These are phyloP conservation scores for Tricholauxania praeusta DNA, from an alignment of 2,888 invertebrate genomes.

Conservation along the genomic window DNA sequence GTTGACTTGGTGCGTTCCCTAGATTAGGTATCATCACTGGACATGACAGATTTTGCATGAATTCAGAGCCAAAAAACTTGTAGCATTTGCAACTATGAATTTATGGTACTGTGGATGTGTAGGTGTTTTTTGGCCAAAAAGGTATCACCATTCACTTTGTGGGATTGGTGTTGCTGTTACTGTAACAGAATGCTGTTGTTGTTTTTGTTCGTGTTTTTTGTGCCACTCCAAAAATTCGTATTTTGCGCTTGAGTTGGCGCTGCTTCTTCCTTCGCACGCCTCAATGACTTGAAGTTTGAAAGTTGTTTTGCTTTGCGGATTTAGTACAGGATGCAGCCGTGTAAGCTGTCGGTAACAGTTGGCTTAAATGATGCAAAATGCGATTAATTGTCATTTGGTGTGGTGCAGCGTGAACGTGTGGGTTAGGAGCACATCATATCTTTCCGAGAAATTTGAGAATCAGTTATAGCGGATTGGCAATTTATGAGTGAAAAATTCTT, in stretches of 20 bases:
- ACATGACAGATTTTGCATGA: conserved; percentile 18
- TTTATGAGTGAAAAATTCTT: too few relatives aligned
- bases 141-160: conserved; percentile 12
- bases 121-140: background rate
- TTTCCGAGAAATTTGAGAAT: too few relatives aligned
- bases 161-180: background rate
- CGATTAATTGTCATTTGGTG: conserved; percentile 33
- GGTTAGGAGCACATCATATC: too few relatives aligned
- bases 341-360: conserved; percentile 43
- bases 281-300: conserved; percentile 13
- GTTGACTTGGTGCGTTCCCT: conserved; percentile 15
- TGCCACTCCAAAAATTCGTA: conserved; percentile 5
- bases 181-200: background rate
- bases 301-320: background rate
- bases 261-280: background rate
- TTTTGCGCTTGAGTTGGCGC: conserved; percentile 14
- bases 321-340: conserved; percentile 39
- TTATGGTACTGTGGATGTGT: conserved; percentile 4
- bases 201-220: background rate
- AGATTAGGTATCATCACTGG: conserved; percentile 26
- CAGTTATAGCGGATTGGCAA: too few relatives aligned
- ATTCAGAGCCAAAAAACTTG: conserved; percentile 15
- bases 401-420: background rate
- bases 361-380: conserved; percentile 40
- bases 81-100: conserved; percentile 4